Evolutionary conservation across 2,113 vertebrate species (phyloP).

Genomic region (Phoenicopterus ruber): DNA sequence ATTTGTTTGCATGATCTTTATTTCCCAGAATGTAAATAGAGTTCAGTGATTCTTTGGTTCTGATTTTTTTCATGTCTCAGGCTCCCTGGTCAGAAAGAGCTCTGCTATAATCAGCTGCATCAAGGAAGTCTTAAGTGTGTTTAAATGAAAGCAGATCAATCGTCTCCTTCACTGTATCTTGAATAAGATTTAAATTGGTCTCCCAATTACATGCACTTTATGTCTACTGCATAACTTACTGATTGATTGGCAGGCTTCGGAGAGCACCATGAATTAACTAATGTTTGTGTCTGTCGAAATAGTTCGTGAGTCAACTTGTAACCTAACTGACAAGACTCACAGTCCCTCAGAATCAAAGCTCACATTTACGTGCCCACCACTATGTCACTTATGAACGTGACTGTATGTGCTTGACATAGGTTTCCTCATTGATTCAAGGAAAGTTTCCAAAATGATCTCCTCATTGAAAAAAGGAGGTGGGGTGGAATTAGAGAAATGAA

Average conservation of each 20-base stretch:
- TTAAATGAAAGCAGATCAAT: background rate
- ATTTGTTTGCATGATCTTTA: background rate
- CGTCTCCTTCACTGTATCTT: background rate
- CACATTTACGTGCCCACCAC: background rate
- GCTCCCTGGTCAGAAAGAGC: background rate
- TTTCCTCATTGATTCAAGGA: background rate
- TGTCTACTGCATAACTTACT: background rate
- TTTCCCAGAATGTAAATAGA: background rate
- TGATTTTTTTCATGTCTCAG: background rate
- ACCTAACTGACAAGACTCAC: background rate
- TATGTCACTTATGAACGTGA: background rate
- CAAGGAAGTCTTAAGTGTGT: background rate
- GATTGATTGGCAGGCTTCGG: background rate
- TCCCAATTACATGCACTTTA: background rate
- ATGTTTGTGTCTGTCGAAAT: background rate
- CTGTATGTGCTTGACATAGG: background rate
- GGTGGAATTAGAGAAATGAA: background rate
- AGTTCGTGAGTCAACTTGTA: background rate
- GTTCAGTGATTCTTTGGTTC: background rate
- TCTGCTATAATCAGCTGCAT: background rate
- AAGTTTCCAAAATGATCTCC: background rate
- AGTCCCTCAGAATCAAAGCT: background rate
- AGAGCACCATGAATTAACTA: background rate
- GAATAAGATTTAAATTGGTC: background rate
- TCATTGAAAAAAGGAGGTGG: background rate